Conservation (phyloP, 2,797 vertebrate genomes). For the Heterohyrax brucei region DNA sequence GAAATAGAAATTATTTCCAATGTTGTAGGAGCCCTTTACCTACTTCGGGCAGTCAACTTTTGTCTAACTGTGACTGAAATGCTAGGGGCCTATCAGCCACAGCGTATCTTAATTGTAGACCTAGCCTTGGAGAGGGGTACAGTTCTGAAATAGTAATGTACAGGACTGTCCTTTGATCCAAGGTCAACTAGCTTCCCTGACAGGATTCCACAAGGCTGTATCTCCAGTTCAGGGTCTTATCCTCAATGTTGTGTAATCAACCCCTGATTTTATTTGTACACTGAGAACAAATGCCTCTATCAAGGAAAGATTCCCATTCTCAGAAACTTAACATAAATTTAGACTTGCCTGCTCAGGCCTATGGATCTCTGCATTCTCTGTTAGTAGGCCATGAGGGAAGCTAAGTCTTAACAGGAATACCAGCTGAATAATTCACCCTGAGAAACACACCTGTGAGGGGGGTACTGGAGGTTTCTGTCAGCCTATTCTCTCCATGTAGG, state of each 20-base stretch:
- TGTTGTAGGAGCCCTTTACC: conserved; percentile 24
- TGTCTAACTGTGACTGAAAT: conserved; percentile 15
- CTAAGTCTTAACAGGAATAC: conserved; percentile 8
- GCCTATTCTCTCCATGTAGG: conserved; percentile 25
- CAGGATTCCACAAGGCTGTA: conserved; percentile 43
- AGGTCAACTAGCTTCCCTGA: conserved; percentile 32
- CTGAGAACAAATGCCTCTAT: conserved; percentile 22
- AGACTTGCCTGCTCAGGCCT: conserved; percentile 19
- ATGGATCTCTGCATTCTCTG: neutral
- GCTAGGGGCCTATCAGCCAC: neutral
- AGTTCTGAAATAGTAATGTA: conserved; percentile 44
- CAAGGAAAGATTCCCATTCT: conserved; percentile 58
- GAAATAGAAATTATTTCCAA: conserved; percentile 66
- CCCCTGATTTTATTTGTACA: conserved; percentile 35
- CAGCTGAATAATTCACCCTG: conserved; percentile 48
- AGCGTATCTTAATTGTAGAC: neutral
- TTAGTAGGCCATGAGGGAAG: conserved; percentile 17
- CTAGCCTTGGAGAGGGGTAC: neutral
- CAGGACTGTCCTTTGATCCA: conserved; percentile 47
- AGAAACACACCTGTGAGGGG: conserved; percentile 65
- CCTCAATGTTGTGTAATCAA: neutral
- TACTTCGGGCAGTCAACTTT: conserved; percentile 33
- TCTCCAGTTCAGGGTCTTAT: neutral
- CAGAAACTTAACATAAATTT: conserved; percentile 30
- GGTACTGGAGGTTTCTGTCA: conserved; percentile 25